Evolutionary conservation across 2,888 invertebrate species (phyloP).

Genomic region (Watsonalla cultraria): DNA sequence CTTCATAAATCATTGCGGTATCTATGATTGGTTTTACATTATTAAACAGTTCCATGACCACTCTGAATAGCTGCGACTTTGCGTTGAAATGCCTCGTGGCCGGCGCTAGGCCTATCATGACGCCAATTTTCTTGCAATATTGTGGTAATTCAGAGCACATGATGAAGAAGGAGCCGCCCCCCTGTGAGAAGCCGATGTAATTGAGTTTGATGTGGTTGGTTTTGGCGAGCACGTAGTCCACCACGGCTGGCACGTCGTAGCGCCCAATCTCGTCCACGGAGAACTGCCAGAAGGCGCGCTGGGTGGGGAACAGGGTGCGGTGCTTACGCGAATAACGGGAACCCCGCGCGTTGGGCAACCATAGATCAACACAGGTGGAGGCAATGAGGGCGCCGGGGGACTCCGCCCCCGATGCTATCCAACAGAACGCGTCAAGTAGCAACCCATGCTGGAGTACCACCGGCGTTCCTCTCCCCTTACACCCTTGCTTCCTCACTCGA

Average conservation of each 20-base stretch:
- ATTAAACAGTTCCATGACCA: conserved; percentile 10
- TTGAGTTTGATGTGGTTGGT: conserved; percentile 42
- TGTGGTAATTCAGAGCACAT: conserved; percentile 82
- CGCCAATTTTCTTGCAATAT: conserved; percentile 80
- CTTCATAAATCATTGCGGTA: conserved; percentile 33
- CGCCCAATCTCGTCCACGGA: conserved; percentile 88
- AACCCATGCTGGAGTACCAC: not conserved
- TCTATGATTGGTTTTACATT: not conserved
- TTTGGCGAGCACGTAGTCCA: conserved; percentile 46
- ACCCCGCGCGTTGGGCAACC: conserved; percentile 27
- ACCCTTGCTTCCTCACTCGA: not conserved
- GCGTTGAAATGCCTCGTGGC: conserved; percentile 71
- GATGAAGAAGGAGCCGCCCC: conserved; percentile 81
- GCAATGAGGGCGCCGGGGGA: not conserved
- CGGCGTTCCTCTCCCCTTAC: not conserved
- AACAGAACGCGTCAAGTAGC: not conserved
- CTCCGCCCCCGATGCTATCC: not conserved
- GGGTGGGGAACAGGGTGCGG: conserved; percentile 20
- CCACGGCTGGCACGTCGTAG: conserved; percentile 84
- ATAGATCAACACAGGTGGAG: conserved; percentile 20
- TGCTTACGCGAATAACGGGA: conserved; percentile 73
- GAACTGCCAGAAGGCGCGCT: conserved; percentile 74
- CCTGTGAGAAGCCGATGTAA: conserved; percentile 87
- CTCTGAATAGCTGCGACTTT: conserved; percentile 33
- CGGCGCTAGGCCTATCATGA: conserved; percentile 82